Base-by-base conservation (phyloP, 2,888 invertebrate species). In the Entomobrya multifasciata region DNA sequence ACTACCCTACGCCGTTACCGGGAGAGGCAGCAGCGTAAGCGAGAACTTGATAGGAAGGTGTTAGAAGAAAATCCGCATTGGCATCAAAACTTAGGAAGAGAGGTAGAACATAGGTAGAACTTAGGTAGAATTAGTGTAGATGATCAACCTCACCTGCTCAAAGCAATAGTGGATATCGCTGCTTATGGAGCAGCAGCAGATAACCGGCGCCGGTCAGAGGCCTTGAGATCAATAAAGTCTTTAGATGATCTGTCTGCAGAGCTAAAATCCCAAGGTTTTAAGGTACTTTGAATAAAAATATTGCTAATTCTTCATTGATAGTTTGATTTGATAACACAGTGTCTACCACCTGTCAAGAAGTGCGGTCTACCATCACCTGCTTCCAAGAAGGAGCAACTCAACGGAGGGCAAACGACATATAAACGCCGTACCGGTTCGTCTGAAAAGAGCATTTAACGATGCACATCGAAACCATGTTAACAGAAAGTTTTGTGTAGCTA, bases 161-260 rank as follows among this genome's bases (percentile, higher is more conserved):
- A 91, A 89, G 88, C 91, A 22, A 92, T 92, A 30, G 77, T 88
- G 5, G 91, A 92, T 47, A 91, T 92, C 36, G 92, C 91, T n/a
- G n/a, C n/a, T n/a, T n/a, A n/a, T n/a, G n/a, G n/a, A 11, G 89
- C 90, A 55, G 90, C 91, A 84, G 86, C 86, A n/a, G 65, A 88
- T 22, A 72, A 27, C n/a, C 62, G 81, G 36, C 67, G 83, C 6
- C 60, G 78, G 8, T 57, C 86, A 22, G 65, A 81, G 27, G 27
- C 67, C 36, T 20, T 87, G 27, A 20, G 80, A 22, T 22, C 49
- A 15, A 41, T 27, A n/a, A 65, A 49, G 25, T 83, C 83, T 8
- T 44, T 89, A 25, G 76, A 86, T 49, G 80, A 87, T 15, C 25
- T 87, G 20, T 36, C 36, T 15, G 0, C 25, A 1, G 81, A 81